Percentiles rank a stretch among this genome's conserved stretches.
phyloP scores from a whole-genome alignment of 2,113 vertebrate genomes.

The Nibea albiflora region DNA sequence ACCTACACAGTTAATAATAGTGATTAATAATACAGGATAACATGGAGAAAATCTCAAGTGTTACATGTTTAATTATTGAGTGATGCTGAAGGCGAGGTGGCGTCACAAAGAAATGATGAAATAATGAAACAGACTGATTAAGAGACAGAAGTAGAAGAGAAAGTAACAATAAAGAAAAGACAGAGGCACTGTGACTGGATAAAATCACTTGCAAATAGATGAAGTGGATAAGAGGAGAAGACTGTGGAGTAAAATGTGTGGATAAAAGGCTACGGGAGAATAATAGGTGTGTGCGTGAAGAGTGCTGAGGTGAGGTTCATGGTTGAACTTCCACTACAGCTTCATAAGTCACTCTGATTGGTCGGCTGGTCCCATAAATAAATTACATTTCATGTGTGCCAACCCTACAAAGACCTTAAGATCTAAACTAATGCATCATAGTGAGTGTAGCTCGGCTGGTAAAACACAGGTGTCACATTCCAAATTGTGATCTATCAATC shows the following conservation, averaged over 20 bases:
- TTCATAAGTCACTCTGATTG: neutral
- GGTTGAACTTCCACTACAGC: neutral
- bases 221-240: neutral
- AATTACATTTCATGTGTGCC: neutral
- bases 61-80: neutral
- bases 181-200: neutral
- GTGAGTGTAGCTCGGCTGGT: neutral
- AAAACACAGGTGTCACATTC: neutral
- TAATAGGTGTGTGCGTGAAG: neutral
- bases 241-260: neutral
- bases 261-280: neutral
- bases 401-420: neutral
- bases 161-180: neutral
- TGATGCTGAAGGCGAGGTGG: neutral
- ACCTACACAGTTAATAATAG: neutral
- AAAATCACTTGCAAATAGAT: constrained; percentile 1
- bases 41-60: neutral
- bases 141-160: too few relatives aligned
- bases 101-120: too few relatives aligned
- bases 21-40: neutral
- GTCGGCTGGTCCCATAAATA: neutral
- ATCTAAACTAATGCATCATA: neutral
- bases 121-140: too few relatives aligned
- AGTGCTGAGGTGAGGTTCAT: neutral
- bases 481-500: constrained; percentile 5